Base-by-base conservation (phyloP, 1,140 invertebrate genomes). In the Coenobita brevimanus region DNA sequence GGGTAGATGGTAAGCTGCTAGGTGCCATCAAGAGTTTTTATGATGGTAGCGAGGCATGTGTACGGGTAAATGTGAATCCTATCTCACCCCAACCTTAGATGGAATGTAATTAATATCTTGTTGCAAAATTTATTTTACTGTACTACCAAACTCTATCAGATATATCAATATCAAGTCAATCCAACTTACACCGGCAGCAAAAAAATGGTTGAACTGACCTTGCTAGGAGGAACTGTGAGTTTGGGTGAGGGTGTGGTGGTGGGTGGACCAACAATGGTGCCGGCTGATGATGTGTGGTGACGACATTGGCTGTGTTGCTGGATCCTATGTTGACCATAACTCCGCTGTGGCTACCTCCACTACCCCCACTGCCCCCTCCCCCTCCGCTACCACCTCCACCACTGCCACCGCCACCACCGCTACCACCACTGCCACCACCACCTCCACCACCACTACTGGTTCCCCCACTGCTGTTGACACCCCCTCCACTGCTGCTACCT, bases 181-280 rank as follows among this genome's bases (percentile, higher is more conserved):
- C n/a, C n/a, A n/a, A n/a, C n/a, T n/a, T n/a, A n/a, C n/a, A n/a
- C n/a, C n/a, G n/a, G n/a, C n/a, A n/a, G n/a, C n/a, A n/a, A n/a
- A n/a, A n/a, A n/a, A n/a, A n/a, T n/a, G n/a, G n/a, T n/a, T n/a
- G 6, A 10, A 46, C 84, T 80, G 21, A 80, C 84, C 84, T 76
- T 80, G 84, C 43, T 1, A 87, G 62, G 76, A 87, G 84, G 62
- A 69, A 87, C 57, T 87, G 84, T 80, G 84, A 87, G 75, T 87
- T 6, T 50, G 46, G 46, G 46, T 50, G 46, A 50, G 46, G 46
- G 46, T 50, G 46, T 50, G 46, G 46, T 50, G 46, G 46, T 50
- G 46, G 50, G 50, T 87, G 84, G 8, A 87, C 84, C 17, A 87
- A 62, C 13, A 87, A 76, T 33, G 84, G 84, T 36, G 84, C 75